These are phyloP conservation scores for Aphelinus certus DNA, from an alignment of 1,140 invertebrate genomes.

Conservation along the genomic window DNA sequence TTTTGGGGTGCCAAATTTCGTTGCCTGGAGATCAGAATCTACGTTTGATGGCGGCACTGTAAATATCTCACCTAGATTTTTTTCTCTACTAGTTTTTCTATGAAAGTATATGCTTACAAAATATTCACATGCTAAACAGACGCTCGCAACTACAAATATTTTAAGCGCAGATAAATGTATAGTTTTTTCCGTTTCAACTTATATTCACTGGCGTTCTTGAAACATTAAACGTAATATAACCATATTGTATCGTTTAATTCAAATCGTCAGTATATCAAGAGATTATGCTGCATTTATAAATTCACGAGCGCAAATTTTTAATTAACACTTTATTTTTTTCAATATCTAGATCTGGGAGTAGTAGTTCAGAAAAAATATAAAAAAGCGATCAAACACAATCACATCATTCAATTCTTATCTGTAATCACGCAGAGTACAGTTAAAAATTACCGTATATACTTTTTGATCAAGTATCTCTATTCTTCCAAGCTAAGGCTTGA, in stretches of 20 bases:
- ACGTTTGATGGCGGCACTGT: slow-evolving; percentile 19
- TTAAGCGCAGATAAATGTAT: slow-evolving; percentile 1
- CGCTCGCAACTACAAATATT: slow-evolving; percentile 5
- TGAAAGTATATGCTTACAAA: slow-evolving; percentile 5
- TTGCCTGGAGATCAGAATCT: slow-evolving; percentile 18
- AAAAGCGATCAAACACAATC: slow-evolving; percentile 36
- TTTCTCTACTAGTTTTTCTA: slow-evolving; percentile 12
- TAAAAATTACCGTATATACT: slow-evolving; percentile 34
- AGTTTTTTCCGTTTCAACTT: slow-evolving; percentile 13
- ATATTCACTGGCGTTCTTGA: neutral
- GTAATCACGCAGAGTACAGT: slow-evolving; percentile 21
- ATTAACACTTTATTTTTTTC: slow-evolving; percentile 5
- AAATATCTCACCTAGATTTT: slow-evolving; percentile 27
- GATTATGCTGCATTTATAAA: slow-evolving; percentile 36
- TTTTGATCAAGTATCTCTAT: slow-evolving; percentile 29
- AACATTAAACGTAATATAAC: slow-evolving; percentile 14
- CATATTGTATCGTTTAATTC: slow-evolving; percentile 17
- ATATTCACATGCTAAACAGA: slow-evolving; percentile 18
- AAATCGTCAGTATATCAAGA: slow-evolving; percentile 24
- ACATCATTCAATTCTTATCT: slow-evolving; percentile 21
- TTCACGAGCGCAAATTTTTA: slow-evolving; percentile 17
- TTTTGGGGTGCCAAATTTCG: slow-evolving; percentile 35
- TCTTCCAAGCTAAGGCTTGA: slow-evolving; percentile 15
- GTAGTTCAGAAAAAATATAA: slow-evolving; percentile 11
- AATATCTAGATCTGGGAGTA: neutral